Base-by-base conservation (phyloP, 2,888 invertebrate species). In the Asteroscopus sphinx region DNA sequence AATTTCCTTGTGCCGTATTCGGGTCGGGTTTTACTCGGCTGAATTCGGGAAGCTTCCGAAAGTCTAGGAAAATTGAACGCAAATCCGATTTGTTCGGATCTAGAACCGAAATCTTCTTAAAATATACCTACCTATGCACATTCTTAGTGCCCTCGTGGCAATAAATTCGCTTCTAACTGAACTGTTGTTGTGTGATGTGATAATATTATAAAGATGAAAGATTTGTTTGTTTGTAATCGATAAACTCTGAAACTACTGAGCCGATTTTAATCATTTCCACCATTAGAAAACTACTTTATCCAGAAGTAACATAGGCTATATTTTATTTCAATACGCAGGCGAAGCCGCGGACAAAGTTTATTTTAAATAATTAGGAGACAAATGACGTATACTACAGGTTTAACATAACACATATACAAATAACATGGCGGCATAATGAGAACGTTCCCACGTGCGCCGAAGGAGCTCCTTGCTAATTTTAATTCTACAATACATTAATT, bases 31-130 rank as follows among this genome's bases (percentile, higher is more conserved):
- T 89, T 80, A 77, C 82, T 81, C 80, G 74, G 78, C 79, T 79
- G 82, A 82, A 85, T 86, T 83, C 79, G 77, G 79, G 61, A 67
- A 83, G 86, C 86, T 88, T 85, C 85, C 80, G 83, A 89, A 89
- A 91, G 87, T 91, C 90, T 89, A 84, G 83, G 88, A 89, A 89
- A 91, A 93, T 92, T 91, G 90, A 89, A 91, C 88, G 88, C 85
- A 91, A 93, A 93, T 93, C 91, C 87, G 92, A 93, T 93, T 92
- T 92, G 86, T 86, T 71, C 81, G 83, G 80, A 85, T 87, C 77
- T 80, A 71, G 77, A 72, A 79, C 80, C 79, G 76, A 84, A 86
- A 86, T 87, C 80, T 85, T 81, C 69, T 71, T 80, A 80, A 85
- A 85, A 82, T 77, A 68, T 82, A 83, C 81, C 82, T 82, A 83